Conservation (phyloP, 2,113 vertebrate species). For the Bubo scandiacus region DNA sequence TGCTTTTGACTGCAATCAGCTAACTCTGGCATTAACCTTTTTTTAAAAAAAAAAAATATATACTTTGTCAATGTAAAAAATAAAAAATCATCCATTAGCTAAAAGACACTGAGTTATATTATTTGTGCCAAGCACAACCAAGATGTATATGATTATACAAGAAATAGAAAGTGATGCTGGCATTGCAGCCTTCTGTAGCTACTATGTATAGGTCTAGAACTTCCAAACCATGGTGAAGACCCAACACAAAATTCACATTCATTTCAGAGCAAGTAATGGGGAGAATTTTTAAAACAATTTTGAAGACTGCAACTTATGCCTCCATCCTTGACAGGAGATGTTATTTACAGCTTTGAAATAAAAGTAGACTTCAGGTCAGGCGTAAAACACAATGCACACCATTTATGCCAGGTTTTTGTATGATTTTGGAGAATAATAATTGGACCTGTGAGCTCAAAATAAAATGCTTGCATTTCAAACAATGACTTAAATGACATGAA, state of each 20-base stretch:
- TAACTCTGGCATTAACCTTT: neutral
- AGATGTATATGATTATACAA: neutral
- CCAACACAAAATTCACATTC: neutral
- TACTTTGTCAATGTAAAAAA: neutral
- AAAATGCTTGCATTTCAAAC: constrained; percentile 6
- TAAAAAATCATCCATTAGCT: neutral
- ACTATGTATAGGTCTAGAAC: neutral
- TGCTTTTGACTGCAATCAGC: neutral
- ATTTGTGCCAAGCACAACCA: neutral
- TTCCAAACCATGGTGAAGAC: neutral
- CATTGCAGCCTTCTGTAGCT: neutral
- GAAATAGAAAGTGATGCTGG: neutral
- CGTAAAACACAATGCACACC: neutral
- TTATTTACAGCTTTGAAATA: neutral
- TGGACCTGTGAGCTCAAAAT: neutral
- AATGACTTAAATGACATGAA: neutral
- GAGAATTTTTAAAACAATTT: neutral
- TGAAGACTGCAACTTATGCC: neutral
- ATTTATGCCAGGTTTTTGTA: neutral
- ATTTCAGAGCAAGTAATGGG: neutral
- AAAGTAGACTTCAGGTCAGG: neutral
- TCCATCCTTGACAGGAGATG: neutral
- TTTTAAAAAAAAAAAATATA: too few species aligned
- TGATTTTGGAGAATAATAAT: neutral
- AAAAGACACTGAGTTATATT: neutral